Percentiles rank a stretch among this genome's conserved stretches.
These are phyloP conservation scores for Lobophora halterata DNA, from an alignment of 2,888 invertebrate species.

Conservation along the genomic window DNA sequence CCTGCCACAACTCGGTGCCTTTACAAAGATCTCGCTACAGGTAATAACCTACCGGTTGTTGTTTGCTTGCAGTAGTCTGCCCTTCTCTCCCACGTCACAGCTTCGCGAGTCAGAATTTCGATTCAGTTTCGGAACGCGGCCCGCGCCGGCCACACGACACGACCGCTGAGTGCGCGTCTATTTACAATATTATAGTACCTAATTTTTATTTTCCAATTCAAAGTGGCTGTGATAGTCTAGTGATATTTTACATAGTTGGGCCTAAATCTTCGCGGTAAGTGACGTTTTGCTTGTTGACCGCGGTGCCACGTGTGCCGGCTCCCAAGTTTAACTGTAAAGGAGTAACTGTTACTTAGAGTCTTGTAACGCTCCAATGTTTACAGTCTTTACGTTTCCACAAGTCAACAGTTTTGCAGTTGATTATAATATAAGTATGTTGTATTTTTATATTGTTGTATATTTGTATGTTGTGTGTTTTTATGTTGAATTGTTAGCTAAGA, in stretches of 20 bases:
- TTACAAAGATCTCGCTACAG: too few species aligned
- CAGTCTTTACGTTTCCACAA: slow-evolving; percentile 16
- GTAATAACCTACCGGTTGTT: slow-evolving; percentile 1
- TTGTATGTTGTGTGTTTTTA: too few species aligned
- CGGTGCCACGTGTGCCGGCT: slow-evolving; percentile 33
- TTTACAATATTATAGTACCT: too few species aligned
- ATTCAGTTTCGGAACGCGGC: slow-evolving; percentile 60
- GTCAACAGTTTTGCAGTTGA: slow-evolving; percentile 11
- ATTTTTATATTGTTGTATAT: too few species aligned
- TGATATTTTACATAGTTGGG: slow-evolving; percentile 50
- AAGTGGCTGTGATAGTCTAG: slow-evolving; percentile 59
- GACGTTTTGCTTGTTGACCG: slow-evolving; percentile 16
- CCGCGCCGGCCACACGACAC: slow-evolving; percentile 52
- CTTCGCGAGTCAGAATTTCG: slow-evolving; percentile 32
- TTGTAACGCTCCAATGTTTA: slow-evolving; percentile 21
- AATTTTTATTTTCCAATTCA: slow-evolving; percentile 32
- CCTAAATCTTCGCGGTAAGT: slow-evolving; percentile 44
- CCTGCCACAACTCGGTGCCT: too few species aligned
- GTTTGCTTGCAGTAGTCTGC: slow-evolving; percentile 8
- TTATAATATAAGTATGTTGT: too few species aligned
- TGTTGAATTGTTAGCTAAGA: too few species aligned
- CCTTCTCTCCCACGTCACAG: slow-evolving; percentile 23
- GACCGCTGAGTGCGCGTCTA: slow-evolving; percentile 29
- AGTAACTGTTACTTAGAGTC: slow-evolving; percentile 16
- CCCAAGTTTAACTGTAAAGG: slow-evolving; percentile 22